A percentile compares a stretch with the other conserved stretches of the same genome.
Conservation (phyloP, 2,888 invertebrate species). For the Mystacides longicornis region DNA sequence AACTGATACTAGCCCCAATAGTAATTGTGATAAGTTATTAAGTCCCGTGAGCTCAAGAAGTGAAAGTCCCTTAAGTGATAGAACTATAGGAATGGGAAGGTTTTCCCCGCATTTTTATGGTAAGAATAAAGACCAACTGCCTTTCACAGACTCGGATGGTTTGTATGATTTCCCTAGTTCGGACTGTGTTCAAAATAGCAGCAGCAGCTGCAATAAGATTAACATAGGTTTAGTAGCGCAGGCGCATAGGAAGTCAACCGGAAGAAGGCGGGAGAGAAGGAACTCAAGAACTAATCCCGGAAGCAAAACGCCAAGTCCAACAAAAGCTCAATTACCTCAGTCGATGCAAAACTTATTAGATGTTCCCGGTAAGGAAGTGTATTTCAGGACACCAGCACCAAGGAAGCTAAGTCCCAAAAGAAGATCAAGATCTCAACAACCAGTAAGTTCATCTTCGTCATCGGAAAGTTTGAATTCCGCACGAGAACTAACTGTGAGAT, state of each 20-base stretch:
- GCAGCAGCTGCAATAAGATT: slow-evolving; percentile 33
- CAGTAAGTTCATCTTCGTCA: slow-evolving; percentile 50
- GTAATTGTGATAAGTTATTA: slow-evolving; percentile 50
- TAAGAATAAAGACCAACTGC: slow-evolving; percentile 52
- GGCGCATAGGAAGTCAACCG: slow-evolving; percentile 53
- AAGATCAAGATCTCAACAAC: slow-evolving; percentile 45
- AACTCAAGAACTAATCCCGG: slow-evolving; percentile 40
- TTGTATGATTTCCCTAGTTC: slow-evolving; percentile 74
- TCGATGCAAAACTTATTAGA: slow-evolving; percentile 55
- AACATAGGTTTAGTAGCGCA: slow-evolving; percentile 36
- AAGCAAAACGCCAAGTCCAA: slow-evolving; percentile 48
- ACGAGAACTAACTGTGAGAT: slow-evolving; percentile 36
- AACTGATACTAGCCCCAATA: slow-evolving; percentile 39
- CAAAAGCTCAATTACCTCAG: slow-evolving; percentile 47
- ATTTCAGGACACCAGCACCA: slow-evolving; percentile 36
- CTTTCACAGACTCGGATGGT: slow-evolving; percentile 74
- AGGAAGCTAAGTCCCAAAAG: slow-evolving; percentile 53
- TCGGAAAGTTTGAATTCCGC: slow-evolving; percentile 52
- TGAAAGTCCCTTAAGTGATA: slow-evolving; percentile 71
- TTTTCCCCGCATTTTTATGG: slow-evolving; percentile 70
- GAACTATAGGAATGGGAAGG: slow-evolving; percentile 54
- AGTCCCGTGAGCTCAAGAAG: slow-evolving; percentile 74
- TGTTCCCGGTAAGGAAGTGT: slow-evolving; percentile 45
- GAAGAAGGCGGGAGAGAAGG: slow-evolving; percentile 56
- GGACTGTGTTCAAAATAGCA: slow-evolving; percentile 52